Evolutionary conservation across 92 coral and sea anemone species (phyloP), one percentile per base, ranked within the genome.

Genomic region (Epizoanthus rinbou): DNA sequence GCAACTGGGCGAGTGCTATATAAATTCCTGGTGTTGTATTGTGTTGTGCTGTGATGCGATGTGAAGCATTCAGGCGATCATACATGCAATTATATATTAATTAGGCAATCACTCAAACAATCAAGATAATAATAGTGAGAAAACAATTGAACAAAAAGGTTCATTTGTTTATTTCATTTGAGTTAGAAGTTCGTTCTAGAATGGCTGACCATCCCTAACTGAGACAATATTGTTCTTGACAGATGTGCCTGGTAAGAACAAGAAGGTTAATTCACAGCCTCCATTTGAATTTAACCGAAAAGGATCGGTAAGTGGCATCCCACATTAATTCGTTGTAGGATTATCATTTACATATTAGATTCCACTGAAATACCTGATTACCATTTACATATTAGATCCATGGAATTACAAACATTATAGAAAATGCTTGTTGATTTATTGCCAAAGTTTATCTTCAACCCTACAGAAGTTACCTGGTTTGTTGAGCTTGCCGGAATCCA

Each of bases 401-500:
- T n/a, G n/a, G n/a, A n/a, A n/a, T n/a, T n/a, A n/a, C n/a, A 47
- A 6, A 11, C 53, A 10, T 47, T 47, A 47, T 47, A 47, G 53
- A 8, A 50, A 64, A 64, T 64, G 14, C 19, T 10, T 63, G 68
- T 28, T 28, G 2, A 28, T 63, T 33, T 8, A 50, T 50, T 50
- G 53, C 10, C 24, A 24, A 39, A 16, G 21, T 35, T 69, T 50
- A 47, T 52, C 25, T 41, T 52, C 56, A 79, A 5, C 50, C 39
- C 33, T 18, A 9, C 74, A 89, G 92, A 85, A 63, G 57, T 11
- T 75, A 41, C 78, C 85, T 11, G 92, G 89, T 22, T 70, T 89
- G 13, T 54, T 92, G 31, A 92, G 93, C 47, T 81, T 92, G 65
- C 95, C 94, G 9, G 98, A 92, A 37, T 85, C 71, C 3, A 93